Evolutionary conservation across 2,888 invertebrate species (phyloP).

Genomic region (Cephus pygmeus): DNA sequence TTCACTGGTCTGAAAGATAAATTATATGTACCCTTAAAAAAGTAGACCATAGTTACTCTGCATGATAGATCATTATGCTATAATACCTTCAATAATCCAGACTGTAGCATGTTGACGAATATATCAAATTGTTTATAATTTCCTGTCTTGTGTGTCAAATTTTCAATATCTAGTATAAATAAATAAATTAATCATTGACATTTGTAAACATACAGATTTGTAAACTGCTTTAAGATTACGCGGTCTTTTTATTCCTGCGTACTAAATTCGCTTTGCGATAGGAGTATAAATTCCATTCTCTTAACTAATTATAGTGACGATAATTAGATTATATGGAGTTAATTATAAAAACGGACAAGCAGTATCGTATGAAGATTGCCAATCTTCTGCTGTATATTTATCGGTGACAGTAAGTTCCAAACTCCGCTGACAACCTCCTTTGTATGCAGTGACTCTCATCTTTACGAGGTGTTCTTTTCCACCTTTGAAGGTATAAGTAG

Average conservation of each 20-base stretch:
- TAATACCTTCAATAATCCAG: slow-evolving; percentile 68
- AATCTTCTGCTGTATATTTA: slow-evolving; percentile 69
- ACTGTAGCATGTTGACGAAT: slow-evolving; percentile 70
- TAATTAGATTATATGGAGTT: slow-evolving; percentile 27
- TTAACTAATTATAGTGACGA: slow-evolving; percentile 45
- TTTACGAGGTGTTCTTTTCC: slow-evolving; percentile 66
- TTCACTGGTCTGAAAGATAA: slow-evolving; percentile 66
- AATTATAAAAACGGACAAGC: slow-evolving; percentile 63
- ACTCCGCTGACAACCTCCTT: slow-evolving; percentile 52
- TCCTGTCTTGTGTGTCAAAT: slow-evolving; percentile 69
- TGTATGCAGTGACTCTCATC: slow-evolving; percentile 62
- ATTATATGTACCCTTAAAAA: background rate
- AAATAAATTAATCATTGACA: background rate
- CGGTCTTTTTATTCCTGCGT: background rate
- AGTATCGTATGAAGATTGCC: slow-evolving; percentile 69
- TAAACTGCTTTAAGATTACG: background rate
- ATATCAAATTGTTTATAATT: slow-evolving; percentile 70
- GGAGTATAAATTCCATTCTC: slow-evolving; percentile 24
- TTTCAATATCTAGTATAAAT: slow-evolving; percentile 66
- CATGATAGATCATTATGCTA: background rate
- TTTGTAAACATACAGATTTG: background rate
- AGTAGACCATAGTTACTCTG: background rate
- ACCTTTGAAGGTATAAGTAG: slow-evolving; percentile 66
- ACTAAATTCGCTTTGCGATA: background rate
- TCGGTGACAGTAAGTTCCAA: slow-evolving; percentile 68